Evolutionary conservation across 1,140 invertebrate species (phyloP), one percentile per base, ranked within the genome.

Genomic region (Acromyrmex heyeri): DNA sequence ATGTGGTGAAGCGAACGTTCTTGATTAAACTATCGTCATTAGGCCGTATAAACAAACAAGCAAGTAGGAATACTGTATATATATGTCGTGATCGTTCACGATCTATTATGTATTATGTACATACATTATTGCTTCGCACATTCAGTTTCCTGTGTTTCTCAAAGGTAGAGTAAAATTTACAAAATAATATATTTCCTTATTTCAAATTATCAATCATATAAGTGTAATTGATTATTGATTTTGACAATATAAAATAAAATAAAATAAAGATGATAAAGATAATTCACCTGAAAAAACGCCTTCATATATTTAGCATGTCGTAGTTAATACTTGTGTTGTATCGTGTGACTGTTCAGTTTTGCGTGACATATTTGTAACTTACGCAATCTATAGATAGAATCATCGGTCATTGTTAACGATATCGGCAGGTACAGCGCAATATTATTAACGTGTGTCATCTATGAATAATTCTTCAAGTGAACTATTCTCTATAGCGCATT

Each of bases 11-110:
- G 21, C 34, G n/a, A 3, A 5, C 7, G 67, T 44, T 72, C 67
- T 73, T 82, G 69, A 82, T 82, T 82, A 82, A 82, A 59, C 67
- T 61, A 48, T 48, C 18, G 79, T 73, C 38, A 59, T 73, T 73
- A 73, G 70, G 38, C 18, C 12, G 12, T 34, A 59, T 82, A 48
- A 55, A 70, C 27, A 48, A 82, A 59, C 27, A 34, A 67, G 21
- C 18, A 8, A 59, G 2, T 4, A 12, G 21, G 5, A 44, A 44
- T 44, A 38, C 24, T 44, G 6, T 1, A 82, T 27, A 82, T 70
- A 57, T 44, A 10, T 57, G 55, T 53, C 14, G 30, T 34, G 18
- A 53, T 62, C 16, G 16, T 34, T 14, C 8, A 21, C 55, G 16
- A 61, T 76, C 59, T 61, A 34, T 61, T 18, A 38, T 38, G n/a